Evolutionary conservation across 2,113 vertebrate species (phyloP), one percentile per base, ranked within the genome.

Genomic region (Sinocyclocheilus maitianheensis): DNA sequence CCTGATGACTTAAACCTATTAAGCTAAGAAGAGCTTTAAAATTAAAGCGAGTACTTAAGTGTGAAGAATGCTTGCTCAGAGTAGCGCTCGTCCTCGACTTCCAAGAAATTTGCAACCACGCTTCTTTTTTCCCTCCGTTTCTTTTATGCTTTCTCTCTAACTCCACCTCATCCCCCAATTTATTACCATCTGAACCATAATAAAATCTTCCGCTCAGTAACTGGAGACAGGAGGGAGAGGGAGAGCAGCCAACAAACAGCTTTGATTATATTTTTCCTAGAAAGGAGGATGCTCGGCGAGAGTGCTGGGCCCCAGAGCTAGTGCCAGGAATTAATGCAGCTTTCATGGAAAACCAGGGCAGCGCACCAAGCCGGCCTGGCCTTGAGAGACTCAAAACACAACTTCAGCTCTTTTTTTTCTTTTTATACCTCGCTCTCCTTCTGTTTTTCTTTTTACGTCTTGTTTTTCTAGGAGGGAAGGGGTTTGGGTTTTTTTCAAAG

Each of bases 251-350:
- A 88, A 90, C 91, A 88, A 93, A 93, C 93, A 91, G 89, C 94
- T 96, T 94, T 89, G 76, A 96, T 96, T 95, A 92, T 92, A 90
- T 91, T 94, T 91, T 95, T 94, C 92, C 92, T 94, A 93, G 93
- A 95, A 95, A 94, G 89, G 88, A 92, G 93, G 92, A 93, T 91
- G 92, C 90, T 91, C 91, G 89, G 93, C 86, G 91, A 91, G 91
- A 92, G 93, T 90, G 89, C 77, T 92, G 94, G 89, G 92, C 92
- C 91, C 92, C 91, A 86, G 91, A 62, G 91, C 84, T 48, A 87
- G 89, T 93, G 91, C 90, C 93, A 92, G 92, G 87, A 92, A 93
- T 93, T 88, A 89, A 90, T 91, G 90, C 91, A 83, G 88, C 87
- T 90, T 83, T 90, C 91, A 87, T 51, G 58, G 86, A 88, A 84